Percentiles rank a stretch among this genome's conserved stretches.
Evolutionary conservation across 1,140 invertebrate genomes (phyloP).

Genomic region (Calliphora vicina): DNA sequence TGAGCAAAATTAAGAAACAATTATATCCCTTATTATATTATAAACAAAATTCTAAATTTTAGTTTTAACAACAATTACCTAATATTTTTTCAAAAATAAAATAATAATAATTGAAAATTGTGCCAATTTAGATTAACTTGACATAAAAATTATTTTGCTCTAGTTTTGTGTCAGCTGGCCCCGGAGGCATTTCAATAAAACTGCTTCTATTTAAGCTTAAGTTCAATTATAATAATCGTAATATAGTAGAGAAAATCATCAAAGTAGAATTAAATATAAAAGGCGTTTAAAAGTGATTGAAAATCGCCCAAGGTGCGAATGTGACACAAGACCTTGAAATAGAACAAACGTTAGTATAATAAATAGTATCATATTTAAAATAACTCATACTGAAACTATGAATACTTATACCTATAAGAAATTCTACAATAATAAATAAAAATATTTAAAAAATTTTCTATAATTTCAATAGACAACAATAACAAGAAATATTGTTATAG

Average conservation of each 20-base stretch:
- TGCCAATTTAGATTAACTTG: not conserved
- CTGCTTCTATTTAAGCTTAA: not conserved
- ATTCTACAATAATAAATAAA: not conserved
- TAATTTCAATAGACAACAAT: not conserved
- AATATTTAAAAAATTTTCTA: not conserved
- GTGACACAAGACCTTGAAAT: not conserved
- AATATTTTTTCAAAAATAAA: too few species aligned
- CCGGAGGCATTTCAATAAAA: not conserved
- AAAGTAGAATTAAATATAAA: constrained; percentile 34
- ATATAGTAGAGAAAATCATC: constrained; percentile 36
- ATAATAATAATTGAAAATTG: too few species aligned
- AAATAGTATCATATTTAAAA: not conserved
- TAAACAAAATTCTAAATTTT: too few species aligned
- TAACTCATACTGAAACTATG: not conserved
- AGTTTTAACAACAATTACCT: too few species aligned
- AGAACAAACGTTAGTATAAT: not conserved
- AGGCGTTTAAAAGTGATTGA: not conserved
- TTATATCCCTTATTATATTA: too few species aligned
- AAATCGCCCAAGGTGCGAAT: not conserved
- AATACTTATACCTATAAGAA: not conserved
- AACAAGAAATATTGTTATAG: not conserved
- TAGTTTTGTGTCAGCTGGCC: not conserved
- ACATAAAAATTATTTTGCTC: not conserved
- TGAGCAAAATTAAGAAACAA: too few species aligned
- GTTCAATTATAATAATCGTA: not conserved